Base-by-base conservation (phyloP, 2,888 invertebrate species). In the Coenonympha arcania region DNA sequence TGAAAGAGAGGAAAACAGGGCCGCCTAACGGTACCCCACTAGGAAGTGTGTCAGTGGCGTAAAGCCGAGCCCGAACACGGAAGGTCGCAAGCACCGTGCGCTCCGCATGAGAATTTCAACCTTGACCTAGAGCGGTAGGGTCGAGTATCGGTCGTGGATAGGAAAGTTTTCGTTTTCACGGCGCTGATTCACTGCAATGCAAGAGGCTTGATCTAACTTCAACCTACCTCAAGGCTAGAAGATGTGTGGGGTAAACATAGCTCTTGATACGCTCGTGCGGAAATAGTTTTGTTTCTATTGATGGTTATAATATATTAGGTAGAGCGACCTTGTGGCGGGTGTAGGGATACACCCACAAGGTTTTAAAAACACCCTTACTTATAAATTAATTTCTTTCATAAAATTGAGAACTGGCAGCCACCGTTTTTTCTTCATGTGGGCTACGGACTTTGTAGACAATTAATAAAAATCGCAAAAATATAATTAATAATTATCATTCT, bases 11-110 rank as follows among this genome's bases (percentile, higher is more conserved):
- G 70, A 71, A 62, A 76, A 83, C 74, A 73, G 81, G 82, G 85
- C 76, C 86, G 78, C 60, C 71, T 87, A 87, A 87, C 87, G 87
- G 87, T 84, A 83, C 22, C 33, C 73, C 74, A 71, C 71, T 71
- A 78, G 82, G 85, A 87, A 85, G 85, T 87, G 76, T 87, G 87
- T 87, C 86, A 87, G 82, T 84, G 74, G 84, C 84, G 81, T 84
- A 79, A 79, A 80, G 63, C 63, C 59, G 45, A 58, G 63, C 63
- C 61, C 62, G 65, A 62, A 62, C 62, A 57, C 64, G 65, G 63
- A 66, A 69, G 70, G 80, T 67, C 73, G 74, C 69, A 84, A 79
- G 67, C 69, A 62, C 71, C 45, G 44, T 41, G 47, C 31, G 45
- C 41, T 57, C 57, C 53, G 59, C 59, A 60, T 65, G 61, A 20